These are phyloP conservation scores for Noctuana brunneofusca DNA, from an alignment of 2,888 invertebrate genomes.

Conservation along the genomic window DNA sequence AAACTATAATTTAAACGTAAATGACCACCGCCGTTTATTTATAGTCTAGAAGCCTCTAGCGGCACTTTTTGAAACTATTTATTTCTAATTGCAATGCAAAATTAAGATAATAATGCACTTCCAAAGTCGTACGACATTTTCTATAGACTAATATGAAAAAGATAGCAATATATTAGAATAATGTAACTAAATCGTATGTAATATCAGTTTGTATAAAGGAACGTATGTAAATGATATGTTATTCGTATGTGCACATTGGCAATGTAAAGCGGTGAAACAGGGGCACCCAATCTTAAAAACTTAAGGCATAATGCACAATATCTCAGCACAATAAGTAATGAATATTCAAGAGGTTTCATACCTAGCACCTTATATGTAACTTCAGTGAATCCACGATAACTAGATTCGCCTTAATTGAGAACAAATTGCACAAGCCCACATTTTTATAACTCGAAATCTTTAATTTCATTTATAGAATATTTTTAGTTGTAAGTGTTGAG, in stretches of 20 bases:
- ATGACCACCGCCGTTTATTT: constrained; percentile 29
- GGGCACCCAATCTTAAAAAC: constrained; percentile 67
- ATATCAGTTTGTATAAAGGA: constrained; percentile 79
- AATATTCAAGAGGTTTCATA: constrained; percentile 50
- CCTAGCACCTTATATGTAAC: constrained; percentile 67
- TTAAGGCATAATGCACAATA: constrained; percentile 75
- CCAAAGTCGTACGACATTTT: constrained; percentile 69
- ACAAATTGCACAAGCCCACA: constrained; percentile 73
- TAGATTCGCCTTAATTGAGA: constrained; percentile 59
- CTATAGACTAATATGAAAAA: constrained; percentile 82
- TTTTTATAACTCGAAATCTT: constrained; percentile 71
- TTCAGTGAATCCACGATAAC: constrained; percentile 65
- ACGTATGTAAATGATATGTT: constrained; percentile 66
- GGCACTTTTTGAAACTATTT: constrained; percentile 39
- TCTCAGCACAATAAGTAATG: constrained; percentile 75
- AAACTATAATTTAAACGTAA: constrained; percentile 27
- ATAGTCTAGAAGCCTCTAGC: constrained; percentile 27
- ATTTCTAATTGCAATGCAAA: constrained; percentile 39
- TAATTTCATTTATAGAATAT: constrained; percentile 84
- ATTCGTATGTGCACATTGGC: constrained; percentile 76
- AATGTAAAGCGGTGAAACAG: constrained; percentile 67
- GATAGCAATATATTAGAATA: constrained; percentile 83
- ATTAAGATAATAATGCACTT: constrained; percentile 53
- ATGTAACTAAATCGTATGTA: constrained; percentile 74
- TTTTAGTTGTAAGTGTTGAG: constrained; percentile 88